Evolutionary conservation across 2,888 invertebrate genomes (phyloP), one percentile per base, ranked within the genome.

Genomic region (Caenorhabditis wallacei): DNA sequence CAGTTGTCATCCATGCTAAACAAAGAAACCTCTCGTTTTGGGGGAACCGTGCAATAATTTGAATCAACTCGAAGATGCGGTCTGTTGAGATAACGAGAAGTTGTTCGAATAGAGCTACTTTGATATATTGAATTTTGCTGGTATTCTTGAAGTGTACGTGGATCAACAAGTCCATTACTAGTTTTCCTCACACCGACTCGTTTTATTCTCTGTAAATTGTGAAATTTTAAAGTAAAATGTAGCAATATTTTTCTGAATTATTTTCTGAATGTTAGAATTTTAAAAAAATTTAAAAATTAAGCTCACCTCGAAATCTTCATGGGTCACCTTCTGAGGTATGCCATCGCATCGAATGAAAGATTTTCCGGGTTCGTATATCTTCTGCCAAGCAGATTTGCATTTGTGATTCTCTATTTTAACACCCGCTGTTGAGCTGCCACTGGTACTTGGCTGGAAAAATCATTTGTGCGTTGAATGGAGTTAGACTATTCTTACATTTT

Each of bases 1-100:
- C 79, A 80, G 53, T 83, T 83, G 20, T 83, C 83, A 53, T 83
- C 79, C 75, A 83, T 64, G 11, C 54, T 75, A 54, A 83, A 83
- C 16, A 83, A 26, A 5, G 83, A 61, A 35, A 83, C 68, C 43
- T 82, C 82, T 61, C 82, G 30, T 68, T 68, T 76, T 16, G 76
- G 71, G 13, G 71, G 76, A 16, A 68, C 37, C 10, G 76, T 51
- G 24, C 69, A 63, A 18, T 63, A 82, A 54, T 72, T 72, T 4
- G 82, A 57, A 46, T 82, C 82, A 11, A 82, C 37, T 1, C 51
- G 59, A 16, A 75, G 51, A 20, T 22, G 46, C 1, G 82, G 76
- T 5, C 48, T 24, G 2, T 20, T 13, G 3, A 43, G 10, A n/a
- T 24, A 57, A 1, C 51, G 66, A 20, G 26, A 8, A 5, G n/a